A percentile compares a stretch with the other conserved stretches of the same genome.
Evolutionary conservation across 1,140 invertebrate genomes (phyloP).

Genomic region (Trachymyrmex septentrionalis): DNA sequence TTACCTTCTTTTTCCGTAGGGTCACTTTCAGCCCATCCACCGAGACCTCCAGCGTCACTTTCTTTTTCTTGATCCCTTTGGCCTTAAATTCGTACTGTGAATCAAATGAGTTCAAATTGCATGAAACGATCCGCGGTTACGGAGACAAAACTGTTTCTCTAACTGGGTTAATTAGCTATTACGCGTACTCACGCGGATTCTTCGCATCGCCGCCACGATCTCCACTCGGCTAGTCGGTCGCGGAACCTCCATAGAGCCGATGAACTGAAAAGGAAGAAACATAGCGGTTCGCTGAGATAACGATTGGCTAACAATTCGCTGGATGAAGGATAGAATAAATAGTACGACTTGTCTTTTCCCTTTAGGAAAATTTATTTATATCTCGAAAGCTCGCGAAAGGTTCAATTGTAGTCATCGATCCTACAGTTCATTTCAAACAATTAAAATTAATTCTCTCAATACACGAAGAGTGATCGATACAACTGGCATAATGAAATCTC

Average conservation of each 20-base stretch:
- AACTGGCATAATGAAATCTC: not conserved
- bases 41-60: conserved; percentile 97
- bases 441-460: not conserved
- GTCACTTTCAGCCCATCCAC: conserved; percentile 97
- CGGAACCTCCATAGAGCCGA: conserved; percentile 98
- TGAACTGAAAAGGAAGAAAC: conserved; percentile 91
- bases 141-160: too few species aligned
- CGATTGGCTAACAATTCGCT: not conserved
- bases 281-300: not conserved
- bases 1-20: conserved; percentile 92
- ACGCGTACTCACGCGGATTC: conserved; percentile 94
- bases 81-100: conserved; percentile 99
- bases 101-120: conserved; percentile 79
- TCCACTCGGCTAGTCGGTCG: conserved; percentile 97
- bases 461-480: not conserved
- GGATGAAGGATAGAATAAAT: not conserved
- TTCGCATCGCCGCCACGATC: conserved; percentile 99
- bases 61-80: conserved; percentile 98
- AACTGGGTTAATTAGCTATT: conserved; percentile 66
- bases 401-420: not conserved
- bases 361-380: not conserved
- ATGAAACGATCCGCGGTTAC: not conserved
- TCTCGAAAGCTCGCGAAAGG: not conserved
- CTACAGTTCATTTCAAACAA: not conserved
- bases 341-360: not conserved